Evolutionary conservation across 1,140 invertebrate genomes (phyloP).

Genomic region (Rhagoletis zephyria): DNA sequence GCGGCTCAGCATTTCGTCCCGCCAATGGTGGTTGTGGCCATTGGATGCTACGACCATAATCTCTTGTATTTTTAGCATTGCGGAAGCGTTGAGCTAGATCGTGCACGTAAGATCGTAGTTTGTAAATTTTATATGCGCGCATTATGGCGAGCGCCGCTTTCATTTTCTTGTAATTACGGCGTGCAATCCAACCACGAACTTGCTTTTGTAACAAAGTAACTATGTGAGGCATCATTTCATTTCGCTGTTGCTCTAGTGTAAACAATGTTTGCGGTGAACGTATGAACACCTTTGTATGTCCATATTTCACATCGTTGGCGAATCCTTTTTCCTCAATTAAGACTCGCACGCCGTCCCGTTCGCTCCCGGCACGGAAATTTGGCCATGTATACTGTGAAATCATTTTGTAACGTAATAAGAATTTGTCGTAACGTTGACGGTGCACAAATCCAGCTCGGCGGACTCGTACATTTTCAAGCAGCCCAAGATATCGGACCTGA

Average conservation of each 20-base stretch:
- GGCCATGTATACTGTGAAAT: constrained; percentile 95
- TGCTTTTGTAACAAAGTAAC: constrained; percentile 94
- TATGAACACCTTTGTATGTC: constrained; percentile 95
- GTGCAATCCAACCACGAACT: constrained; percentile 87
- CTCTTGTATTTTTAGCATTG: constrained; percentile 76
- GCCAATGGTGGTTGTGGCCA: constrained; percentile 88
- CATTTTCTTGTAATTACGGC: constrained; percentile 87
- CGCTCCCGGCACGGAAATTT: constrained; percentile 84
- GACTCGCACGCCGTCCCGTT: constrained; percentile 87
- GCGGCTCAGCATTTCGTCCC: constrained; percentile 75
- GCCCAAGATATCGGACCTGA: constrained; percentile 91
- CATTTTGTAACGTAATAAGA: constrained; percentile 93
- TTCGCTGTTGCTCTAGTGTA: constrained; percentile 86
- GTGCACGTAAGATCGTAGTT: constrained; percentile 85
- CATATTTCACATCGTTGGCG: constrained; percentile 89
- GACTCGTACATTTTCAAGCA: constrained; percentile 94
- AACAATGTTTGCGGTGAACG: constrained; percentile 91
- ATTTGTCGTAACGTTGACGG: constrained; percentile 90
- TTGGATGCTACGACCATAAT: constrained; percentile 84
- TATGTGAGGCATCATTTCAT: constrained; percentile 88
- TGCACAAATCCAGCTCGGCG: constrained; percentile 94
- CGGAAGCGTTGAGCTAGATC: constrained; percentile 79
- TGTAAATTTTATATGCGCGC: constrained; percentile 88
- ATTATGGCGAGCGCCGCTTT: constrained; percentile 88
- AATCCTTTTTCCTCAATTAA: constrained; percentile 88